These are phyloP conservation scores for Acanthurus leucopareius DNA, from an alignment of 2,797 vertebrate genomes.

Conservation along the genomic window DNA sequence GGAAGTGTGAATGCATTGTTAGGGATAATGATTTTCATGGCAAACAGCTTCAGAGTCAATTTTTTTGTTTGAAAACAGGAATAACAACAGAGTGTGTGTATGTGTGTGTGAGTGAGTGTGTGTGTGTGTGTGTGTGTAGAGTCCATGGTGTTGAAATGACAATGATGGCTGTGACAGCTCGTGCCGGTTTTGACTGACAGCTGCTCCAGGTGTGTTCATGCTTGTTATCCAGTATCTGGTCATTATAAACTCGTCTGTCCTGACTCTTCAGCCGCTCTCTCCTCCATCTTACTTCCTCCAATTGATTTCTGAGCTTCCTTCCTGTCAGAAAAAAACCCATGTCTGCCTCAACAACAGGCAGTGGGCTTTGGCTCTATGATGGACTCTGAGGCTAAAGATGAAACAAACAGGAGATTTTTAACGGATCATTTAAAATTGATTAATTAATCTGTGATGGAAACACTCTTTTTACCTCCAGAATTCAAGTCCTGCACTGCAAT, in stretches of 20 bases:
- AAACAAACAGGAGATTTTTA: not conserved
- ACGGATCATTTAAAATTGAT: not conserved
- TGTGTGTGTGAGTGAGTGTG: not conserved
- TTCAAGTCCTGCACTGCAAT: not conserved
- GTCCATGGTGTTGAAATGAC: not conserved
- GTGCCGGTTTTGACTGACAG: conserved; percentile 36
- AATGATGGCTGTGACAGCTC: not conserved
- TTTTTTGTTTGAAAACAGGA: too few relatives aligned
- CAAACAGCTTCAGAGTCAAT: too few relatives aligned
- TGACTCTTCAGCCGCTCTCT: conserved; percentile 7
- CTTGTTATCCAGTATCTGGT: conserved; percentile 32
- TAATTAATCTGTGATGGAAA: not conserved
- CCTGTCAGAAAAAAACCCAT: not conserved
- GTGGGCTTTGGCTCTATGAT: not conserved
- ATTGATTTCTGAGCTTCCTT: not conserved
- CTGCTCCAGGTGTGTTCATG: conserved; percentile 26
- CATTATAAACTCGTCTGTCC: conserved; percentile 24
- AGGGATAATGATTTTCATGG: too few relatives aligned
- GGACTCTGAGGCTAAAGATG: not conserved
- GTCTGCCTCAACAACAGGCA: not conserved
- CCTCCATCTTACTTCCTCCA: not conserved
- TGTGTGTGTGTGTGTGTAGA: not conserved
- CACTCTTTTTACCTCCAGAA: not conserved
- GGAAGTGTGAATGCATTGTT: too few relatives aligned
- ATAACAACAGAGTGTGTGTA: too few relatives aligned